Base-by-base conservation (phyloP, 2,888 invertebrate species). In the Ophonus ardosiacus region DNA sequence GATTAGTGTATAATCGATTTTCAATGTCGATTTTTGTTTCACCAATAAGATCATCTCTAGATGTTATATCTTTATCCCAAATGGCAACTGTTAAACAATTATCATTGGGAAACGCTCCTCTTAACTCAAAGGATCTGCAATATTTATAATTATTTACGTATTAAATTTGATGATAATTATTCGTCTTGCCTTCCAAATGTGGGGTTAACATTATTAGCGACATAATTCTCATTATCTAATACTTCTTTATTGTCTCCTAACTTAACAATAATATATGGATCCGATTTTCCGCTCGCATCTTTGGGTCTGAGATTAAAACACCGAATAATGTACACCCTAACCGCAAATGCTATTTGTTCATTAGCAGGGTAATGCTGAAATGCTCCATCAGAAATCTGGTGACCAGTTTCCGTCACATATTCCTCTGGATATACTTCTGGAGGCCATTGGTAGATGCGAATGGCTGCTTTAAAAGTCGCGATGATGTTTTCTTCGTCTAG, bases 21-120 rank as follows among this genome's bases (percentile, higher is more conserved):
- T 98, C 98, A 71, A 98, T 91, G 90, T 98, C 98, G 86, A 98
- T 95, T 86, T 92, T 92, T 0, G 98, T 98, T 88, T 94, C 95
- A 0, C 98, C 98, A 88, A 98, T 97, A 7, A 97, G 90, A 89
- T 97, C 96, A 89, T 98, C 96, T 1, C 92, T 90, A 0, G 94
- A 93, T 0, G 93, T 90, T 1, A 93, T 89, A 88, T 97, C 96
- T 90, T 94, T 95, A 90, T 98, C 97, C 90, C 94, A 96, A 0
- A 98, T 92, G 51, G 95, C 94, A 0, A 98, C 92, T 43, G 93
- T 94, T 81, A 98, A 90, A 81, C 94, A 91, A 86, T 96, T 95
- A 87, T 98, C 97, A 87, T 94, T 94, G 0, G 96, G 97, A 87
- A 97, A 94, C 0, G 92, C 92, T 1, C 95, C 95, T 81, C 95